These are phyloP conservation scores for Camponotus pennsylvanicus DNA, from an alignment of 1,140 invertebrate species.

Conservation along the genomic window DNA sequence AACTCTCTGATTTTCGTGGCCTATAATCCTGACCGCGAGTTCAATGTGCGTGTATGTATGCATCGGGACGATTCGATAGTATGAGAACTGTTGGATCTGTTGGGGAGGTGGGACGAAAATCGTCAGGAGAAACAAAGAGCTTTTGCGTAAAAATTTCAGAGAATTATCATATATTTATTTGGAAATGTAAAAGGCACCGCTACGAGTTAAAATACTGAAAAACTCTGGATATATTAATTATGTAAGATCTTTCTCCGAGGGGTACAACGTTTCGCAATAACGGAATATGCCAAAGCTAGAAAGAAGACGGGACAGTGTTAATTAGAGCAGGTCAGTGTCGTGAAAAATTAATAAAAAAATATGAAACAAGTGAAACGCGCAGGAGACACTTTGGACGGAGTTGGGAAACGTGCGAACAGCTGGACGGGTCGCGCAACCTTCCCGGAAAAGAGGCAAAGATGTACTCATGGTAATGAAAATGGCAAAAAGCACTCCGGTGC, in stretches of 20 bases:
- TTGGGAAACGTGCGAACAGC: slow-evolving; percentile 68
- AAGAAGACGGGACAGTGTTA: slow-evolving; percentile 30
- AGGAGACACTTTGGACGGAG: slow-evolving; percentile 45
- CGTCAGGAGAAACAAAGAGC: not conserved
- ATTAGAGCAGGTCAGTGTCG: slow-evolving; percentile 43
- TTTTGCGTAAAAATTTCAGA: not conserved
- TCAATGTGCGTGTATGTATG: slow-evolving; percentile 40
- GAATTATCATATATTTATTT: not conserved
- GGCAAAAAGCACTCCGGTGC: slow-evolving; percentile 71
- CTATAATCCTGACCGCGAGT: slow-evolving; percentile 62
- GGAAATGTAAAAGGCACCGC: not conserved
- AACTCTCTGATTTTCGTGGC: slow-evolving; percentile 67
- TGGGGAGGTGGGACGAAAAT: not conserved
- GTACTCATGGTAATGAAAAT: slow-evolving; percentile 71
- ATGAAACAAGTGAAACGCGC: slow-evolving; percentile 34
- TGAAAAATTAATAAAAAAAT: slow-evolving; percentile 58
- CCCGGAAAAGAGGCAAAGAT: slow-evolving; percentile 44
- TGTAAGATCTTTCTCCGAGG: slow-evolving; percentile 2
- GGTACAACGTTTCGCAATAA: not conserved
- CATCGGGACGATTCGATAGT: not conserved
- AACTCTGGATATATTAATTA: slow-evolving; percentile 27
- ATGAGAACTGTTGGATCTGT: slow-evolving; percentile 21
- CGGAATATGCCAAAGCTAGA: not conserved
- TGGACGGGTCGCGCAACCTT: slow-evolving; percentile 63
- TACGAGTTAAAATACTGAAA: slow-evolving; percentile 32